Evolutionary conservation across 2,113 vertebrate species (phyloP), one percentile per base, ranked within the genome.

Genomic region (Proterorhinus semilunaris): DNA sequence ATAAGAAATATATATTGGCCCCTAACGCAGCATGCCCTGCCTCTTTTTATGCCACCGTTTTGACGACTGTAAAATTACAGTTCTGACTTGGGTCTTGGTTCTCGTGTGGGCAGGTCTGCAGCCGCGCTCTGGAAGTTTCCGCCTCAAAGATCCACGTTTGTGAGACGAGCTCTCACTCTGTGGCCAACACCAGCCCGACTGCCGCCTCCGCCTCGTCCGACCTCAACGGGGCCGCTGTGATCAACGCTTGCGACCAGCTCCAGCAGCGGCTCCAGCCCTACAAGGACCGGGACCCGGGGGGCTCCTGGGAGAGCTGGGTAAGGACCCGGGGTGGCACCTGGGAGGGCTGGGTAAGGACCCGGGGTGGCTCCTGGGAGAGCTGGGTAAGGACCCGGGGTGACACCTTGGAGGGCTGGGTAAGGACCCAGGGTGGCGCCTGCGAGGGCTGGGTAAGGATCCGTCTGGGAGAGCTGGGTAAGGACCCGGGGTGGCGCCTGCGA

Each of bases 151-250:
- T 99, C 66, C 86, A 94, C 80, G 95, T 99, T 88, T 94, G 94
- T 1, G 98, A 99, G 91, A 99, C 96, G 0, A 96, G 96, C 91
- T 98, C 97, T n/a, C 96, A 91, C 79, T 97, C 96, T 0, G 96
- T 99, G 7, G 95, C 97, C 52, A 99, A 99, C 57, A 90, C 95
- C 7, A 98, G 96, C 58, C 93, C 97, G 0, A 99, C 97, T 0
- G 96, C 98, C 0, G 98, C 98, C 11, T 99, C 97, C 0, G 94
- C 90, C 68, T 97, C 96, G 0, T 87, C 95, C 0, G 98, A 99
- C 85, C 89, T 99, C 75, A 97, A 99, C 0, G 96, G 97, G 44
- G 96, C 96, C 89, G 98, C 98, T 0, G 69, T 84, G 59, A 79
- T 95, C 94, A 94, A 92, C 0, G 96, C 97, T 0, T 99, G 97